phyloP scores from a whole-genome alignment of 1,140 invertebrate species.

The Antheraea mylitta region DNA sequence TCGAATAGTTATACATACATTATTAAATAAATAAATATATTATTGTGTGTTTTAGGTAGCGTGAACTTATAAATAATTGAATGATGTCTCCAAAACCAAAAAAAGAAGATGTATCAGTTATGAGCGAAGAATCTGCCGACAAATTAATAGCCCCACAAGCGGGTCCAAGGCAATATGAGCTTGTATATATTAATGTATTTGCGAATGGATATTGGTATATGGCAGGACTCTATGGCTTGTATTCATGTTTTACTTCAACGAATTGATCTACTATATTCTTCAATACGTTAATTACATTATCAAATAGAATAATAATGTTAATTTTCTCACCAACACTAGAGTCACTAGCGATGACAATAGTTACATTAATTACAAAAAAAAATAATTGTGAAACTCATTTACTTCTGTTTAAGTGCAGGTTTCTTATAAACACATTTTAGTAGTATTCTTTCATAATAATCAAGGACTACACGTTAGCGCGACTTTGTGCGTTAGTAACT shows the following conservation, averaged over 20 bases:
- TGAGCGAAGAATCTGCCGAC: conserved; percentile 6
- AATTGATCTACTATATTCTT: conserved; percentile 83
- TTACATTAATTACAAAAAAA: too few relatives aligned
- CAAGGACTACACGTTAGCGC: too few relatives aligned
- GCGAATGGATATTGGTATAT: conserved; percentile 80
- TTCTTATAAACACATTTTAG: too few relatives aligned
- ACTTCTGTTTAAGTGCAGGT: too few relatives aligned
- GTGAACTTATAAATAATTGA: not conserved
- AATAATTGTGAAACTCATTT: too few relatives aligned
- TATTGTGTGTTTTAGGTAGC: too few relatives aligned
- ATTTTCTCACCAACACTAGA: too few relatives aligned
- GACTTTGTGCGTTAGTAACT: too few relatives aligned
- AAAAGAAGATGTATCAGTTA: not conserved
- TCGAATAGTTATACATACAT: too few relatives aligned
- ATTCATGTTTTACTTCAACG: conserved; percentile 84
- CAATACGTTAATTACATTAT: conserved; percentile 78
- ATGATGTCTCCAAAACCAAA: not conserved
- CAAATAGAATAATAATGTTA: not conserved
- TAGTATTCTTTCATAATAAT: too few relatives aligned
- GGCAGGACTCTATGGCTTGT: conserved; percentile 82
- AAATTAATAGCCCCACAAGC: conserved; percentile 43
- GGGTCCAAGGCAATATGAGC: conserved; percentile 35
- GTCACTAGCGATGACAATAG: too few relatives aligned
- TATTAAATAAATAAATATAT: too few relatives aligned
- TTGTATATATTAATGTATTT: conserved; percentile 39